Evolutionary conservation across 1,140 invertebrate species (phyloP).

Genomic region (Cydia strobilella): DNA sequence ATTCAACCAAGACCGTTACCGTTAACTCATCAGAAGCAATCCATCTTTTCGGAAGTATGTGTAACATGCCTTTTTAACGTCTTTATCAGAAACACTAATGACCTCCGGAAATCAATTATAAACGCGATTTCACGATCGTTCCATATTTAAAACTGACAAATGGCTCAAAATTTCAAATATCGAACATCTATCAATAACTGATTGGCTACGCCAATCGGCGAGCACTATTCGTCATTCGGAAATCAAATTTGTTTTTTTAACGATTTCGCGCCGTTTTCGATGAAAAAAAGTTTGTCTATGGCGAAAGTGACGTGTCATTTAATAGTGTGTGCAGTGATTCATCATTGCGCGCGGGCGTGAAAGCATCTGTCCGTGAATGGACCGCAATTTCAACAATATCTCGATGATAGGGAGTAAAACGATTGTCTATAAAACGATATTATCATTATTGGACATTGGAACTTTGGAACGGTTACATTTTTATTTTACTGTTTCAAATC

Average conservation of each 20-base stretch:
- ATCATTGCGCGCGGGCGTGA: slow-evolving; percentile 19
- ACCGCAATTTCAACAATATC: slow-evolving; percentile 12
- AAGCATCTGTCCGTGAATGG: slow-evolving; percentile 7
- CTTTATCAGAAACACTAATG: slow-evolving; percentile 13
- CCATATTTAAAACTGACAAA: slow-evolving; percentile 30
- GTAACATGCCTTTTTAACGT: slow-evolving; percentile 9
- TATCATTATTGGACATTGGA: neutral
- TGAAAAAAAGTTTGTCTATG: slow-evolving; percentile 14
- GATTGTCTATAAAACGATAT: neutral
- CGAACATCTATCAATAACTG: slow-evolving; percentile 32
- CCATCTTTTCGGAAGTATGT: neutral
- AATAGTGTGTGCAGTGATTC: slow-evolving; percentile 10
- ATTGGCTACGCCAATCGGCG: slow-evolving; percentile 30
- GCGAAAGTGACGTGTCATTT: slow-evolving; percentile 10
- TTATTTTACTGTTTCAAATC: neutral
- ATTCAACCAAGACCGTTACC: neutral
- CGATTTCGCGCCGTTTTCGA: slow-evolving; percentile 15
- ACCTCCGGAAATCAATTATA: slow-evolving; percentile 16
- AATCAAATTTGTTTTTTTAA: slow-evolving; percentile 28
- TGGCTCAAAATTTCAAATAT: slow-evolving; percentile 28
- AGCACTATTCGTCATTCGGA: slow-evolving; percentile 12
- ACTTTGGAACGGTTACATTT: neutral
- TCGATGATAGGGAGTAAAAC: neutral
- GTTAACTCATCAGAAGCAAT: neutral
- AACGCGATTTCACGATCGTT: slow-evolving; percentile 20